These are phyloP conservation scores for Drosophila multiciliata DNA, from an alignment of 2,888 invertebrate species.

Conservation along the genomic window DNA sequence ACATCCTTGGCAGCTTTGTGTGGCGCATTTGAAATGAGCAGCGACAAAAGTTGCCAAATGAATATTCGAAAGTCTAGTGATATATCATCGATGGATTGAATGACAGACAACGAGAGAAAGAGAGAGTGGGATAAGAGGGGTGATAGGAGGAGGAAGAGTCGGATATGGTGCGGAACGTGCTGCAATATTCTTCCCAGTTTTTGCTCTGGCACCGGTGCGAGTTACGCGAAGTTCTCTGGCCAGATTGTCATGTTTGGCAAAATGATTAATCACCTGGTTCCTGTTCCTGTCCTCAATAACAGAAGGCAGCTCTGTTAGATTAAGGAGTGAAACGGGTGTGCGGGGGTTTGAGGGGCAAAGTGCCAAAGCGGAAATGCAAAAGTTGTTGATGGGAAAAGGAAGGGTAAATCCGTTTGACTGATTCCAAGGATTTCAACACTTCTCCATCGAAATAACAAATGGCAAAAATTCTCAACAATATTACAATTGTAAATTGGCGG, in stretches of 20 bases:
- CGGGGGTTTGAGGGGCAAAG: slow-evolving; percentile 3
- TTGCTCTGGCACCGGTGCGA: slow-evolving; percentile 28
- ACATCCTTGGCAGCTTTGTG: slow-evolving; percentile 55
- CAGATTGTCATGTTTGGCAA: slow-evolving; percentile 71
- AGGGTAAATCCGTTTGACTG: slow-evolving; percentile 6
- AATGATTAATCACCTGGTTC: slow-evolving; percentile 78
- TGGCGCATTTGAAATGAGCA: slow-evolving; percentile 70
- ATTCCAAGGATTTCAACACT: slow-evolving; percentile 25
- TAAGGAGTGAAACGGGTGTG: neutral
- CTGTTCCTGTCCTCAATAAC: slow-evolving; percentile 49
- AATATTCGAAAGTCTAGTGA: slow-evolving; percentile 73
- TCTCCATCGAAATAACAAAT: slow-evolving; percentile 31
- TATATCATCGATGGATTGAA: slow-evolving; percentile 75
- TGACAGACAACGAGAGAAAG: slow-evolving; percentile 10
- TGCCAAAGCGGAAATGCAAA: slow-evolving; percentile 58
- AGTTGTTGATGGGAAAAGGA: slow-evolving; percentile 28
- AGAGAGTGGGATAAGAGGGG: accelerated
- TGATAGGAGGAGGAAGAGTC: neutral
- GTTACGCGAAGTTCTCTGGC: slow-evolving; percentile 68
- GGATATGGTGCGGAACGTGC: slow-evolving; percentile 21
- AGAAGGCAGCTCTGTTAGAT: neutral
- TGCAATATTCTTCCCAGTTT: slow-evolving; percentile 9
- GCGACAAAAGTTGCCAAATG: slow-evolving; percentile 65
- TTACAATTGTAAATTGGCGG: slow-evolving; percentile 13
- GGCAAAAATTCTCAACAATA: slow-evolving; percentile 10